Percentiles rank a stretch among this genome's conserved stretches.
Conservation (phyloP, 1,140 invertebrate species). For the Bilobella aurantiaca region DNA sequence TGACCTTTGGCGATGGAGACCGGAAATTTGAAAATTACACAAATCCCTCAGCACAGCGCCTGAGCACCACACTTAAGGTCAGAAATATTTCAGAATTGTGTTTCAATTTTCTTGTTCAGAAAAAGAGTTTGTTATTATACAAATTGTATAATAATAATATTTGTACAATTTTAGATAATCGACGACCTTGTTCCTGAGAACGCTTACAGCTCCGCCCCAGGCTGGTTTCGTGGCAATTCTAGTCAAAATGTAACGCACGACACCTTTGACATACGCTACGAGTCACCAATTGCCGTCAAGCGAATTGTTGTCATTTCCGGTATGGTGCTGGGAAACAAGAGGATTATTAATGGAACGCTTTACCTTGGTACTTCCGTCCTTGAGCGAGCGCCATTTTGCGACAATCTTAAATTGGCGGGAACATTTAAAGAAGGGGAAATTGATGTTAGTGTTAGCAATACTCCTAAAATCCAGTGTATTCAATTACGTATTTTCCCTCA, state of each 20-base stretch:
- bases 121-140: no score
- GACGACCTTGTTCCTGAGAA: slow-evolving; percentile 27
- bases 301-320: background rate
- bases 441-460: no score
- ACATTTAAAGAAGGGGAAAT: no score
- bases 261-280: background rate
- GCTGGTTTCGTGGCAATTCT: slow-evolving; percentile 31
- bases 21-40: slow-evolving; percentile 25
- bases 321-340: no score
- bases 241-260: background rate
- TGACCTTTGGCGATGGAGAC: slow-evolving; percentile 25
- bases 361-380: no score
- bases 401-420: no score
- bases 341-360: no score
- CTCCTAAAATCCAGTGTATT: no score
- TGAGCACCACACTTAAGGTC: slow-evolving; percentile 30
- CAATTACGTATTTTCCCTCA: no score
- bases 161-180: slow-evolving; percentile 18
- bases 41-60: slow-evolving; percentile 16
- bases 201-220: slow-evolving; percentile 25
- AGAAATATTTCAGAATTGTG: background rate
- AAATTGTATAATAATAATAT: slow-evolving; percentile 2
- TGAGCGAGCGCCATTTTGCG: no score
- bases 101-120: no score
- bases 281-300: background rate